A percentile compares a stretch with the other conserved stretches of the same genome.
phyloP scores from a whole-genome alignment of 1,140 invertebrate species.

The Sarcophaga bullata region DNA sequence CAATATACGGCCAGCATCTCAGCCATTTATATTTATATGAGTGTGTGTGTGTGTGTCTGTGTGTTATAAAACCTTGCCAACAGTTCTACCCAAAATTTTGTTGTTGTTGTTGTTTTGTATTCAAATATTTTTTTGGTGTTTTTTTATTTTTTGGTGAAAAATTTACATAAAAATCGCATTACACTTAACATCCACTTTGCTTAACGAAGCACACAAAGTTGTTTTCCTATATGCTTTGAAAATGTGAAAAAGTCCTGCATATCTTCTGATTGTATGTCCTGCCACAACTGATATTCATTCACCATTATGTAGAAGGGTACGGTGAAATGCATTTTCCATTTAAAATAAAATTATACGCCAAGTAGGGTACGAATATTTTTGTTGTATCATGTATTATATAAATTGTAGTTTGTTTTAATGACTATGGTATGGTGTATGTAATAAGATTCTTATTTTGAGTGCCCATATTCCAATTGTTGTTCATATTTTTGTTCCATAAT shows the following conservation, averaged over 20 bases:
- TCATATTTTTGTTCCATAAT: background rate
- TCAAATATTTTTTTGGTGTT: background rate
- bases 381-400: background rate
- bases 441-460: background rate
- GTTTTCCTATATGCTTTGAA: constrained; percentile 38
- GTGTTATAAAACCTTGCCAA: background rate
- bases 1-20: background rate
- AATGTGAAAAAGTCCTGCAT: constrained; percentile 25
- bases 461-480: background rate
- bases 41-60: too few species aligned
- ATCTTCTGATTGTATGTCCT: constrained; percentile 15
- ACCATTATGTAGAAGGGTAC: too few species aligned
- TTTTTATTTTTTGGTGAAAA: constrained; percentile 53
- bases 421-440: background rate
- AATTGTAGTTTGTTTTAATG: constrained; percentile 29
- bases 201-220: constrained; percentile 64
- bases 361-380: too few species aligned
- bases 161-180: constrained; percentile 66
- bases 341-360: too few species aligned
- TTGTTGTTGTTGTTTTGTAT: constrained; percentile 43
- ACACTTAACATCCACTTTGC: constrained; percentile 66
- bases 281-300: background rate
- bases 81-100: background rate
- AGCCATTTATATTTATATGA: background rate
- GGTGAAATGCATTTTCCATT: too few species aligned